Base-by-base conservation (phyloP, 2,888 invertebrate genomes). In the Mimumesa dahlbomi region DNA sequence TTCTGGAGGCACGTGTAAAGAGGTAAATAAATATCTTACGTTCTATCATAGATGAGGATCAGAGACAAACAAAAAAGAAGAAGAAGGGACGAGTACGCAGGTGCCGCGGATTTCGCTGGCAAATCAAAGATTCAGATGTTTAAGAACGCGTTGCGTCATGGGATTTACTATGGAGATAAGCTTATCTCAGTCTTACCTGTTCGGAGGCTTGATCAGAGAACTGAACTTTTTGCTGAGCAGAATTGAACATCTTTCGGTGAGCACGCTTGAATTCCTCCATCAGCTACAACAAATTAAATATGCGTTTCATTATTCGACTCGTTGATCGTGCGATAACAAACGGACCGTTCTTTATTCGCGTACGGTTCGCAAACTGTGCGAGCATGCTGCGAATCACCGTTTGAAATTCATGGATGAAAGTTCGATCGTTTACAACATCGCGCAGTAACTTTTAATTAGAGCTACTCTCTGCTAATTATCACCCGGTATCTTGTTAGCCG, bases 231-330 rank as follows among this genome's bases (percentile, higher is more conserved):
- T 87, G 87, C 46, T 85, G 86, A 40, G 84, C 76, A 34, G 84
- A 83, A 61, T 86, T 88, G 88, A 97, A 97, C 96, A 97, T 97
- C 91, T 94, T 95, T 82, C 93, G 92, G 90, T 97, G 96, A 3
- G 96, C 96, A 84, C 94, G 94, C 88, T 95, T 96, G 88, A 97
- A 97, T 90, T 97, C 97, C 89, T 96, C 94, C 95, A 97, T 97
- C 72, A 97, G 90, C 79, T 86, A 68, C 21, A 63, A 74, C 49
- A 52, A 65, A 40, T 43, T 25, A n/a, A 19, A 50, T 2, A 11
- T 25, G 29, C 43, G 50, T 16, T 22, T 62, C 49, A 62, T 40
- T 29, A 7, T 43, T 14, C 2, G 7, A 18, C 7, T 14, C 9
- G 25, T 25, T 25, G 25, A 7, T 7, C 25, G 25, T 7, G 3